These are phyloP conservation scores for Drosophila hamatofila DNA, from an alignment of 2,888 invertebrate species.

Conservation along the genomic window DNA sequence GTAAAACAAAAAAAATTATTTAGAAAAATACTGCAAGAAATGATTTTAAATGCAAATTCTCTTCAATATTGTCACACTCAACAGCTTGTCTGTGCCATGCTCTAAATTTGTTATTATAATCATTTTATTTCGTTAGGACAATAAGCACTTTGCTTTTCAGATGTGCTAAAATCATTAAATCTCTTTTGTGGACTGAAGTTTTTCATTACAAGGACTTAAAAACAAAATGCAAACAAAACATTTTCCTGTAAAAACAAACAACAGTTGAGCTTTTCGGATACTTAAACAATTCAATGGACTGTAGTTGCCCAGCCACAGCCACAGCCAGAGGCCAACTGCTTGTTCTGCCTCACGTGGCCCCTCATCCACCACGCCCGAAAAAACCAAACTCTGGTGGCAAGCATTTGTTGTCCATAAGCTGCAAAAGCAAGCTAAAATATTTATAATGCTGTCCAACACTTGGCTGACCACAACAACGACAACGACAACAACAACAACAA, in stretches of 20 bases:
- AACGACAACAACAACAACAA: slow-evolving; percentile 17
- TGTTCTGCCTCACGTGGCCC: background rate
- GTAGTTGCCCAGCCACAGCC: slow-evolving; percentile 39
- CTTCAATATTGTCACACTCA: background rate
- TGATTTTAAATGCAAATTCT: background rate
- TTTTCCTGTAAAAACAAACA: slow-evolving; percentile 37
- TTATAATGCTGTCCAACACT: slow-evolving; percentile 78
- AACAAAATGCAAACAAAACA: slow-evolving; percentile 33
- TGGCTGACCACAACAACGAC: slow-evolving; percentile 69
- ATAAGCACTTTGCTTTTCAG: slow-evolving; percentile 10
- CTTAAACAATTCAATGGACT: slow-evolving; percentile 72
- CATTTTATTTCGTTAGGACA: slow-evolving; percentile 8
- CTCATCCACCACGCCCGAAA: no score
- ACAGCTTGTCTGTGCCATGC: background rate
- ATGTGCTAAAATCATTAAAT: slow-evolving; percentile 32
- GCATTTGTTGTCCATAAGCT: slow-evolving; percentile 63
- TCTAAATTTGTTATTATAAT: background rate
- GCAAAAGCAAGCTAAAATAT: slow-evolving; percentile 72
- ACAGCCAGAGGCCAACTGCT: slow-evolving; percentile 6
- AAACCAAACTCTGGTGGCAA: slow-evolving; percentile 26
- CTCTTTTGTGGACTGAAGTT: slow-evolving; percentile 31
- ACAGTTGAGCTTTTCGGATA: slow-evolving; percentile 58
- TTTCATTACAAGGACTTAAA: slow-evolving; percentile 47
- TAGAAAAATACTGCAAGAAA: background rate
- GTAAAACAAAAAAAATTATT: background rate